Conservation (phyloP, 2,797 vertebrate genomes). For the Pipistrellus kuhlii region DNA sequence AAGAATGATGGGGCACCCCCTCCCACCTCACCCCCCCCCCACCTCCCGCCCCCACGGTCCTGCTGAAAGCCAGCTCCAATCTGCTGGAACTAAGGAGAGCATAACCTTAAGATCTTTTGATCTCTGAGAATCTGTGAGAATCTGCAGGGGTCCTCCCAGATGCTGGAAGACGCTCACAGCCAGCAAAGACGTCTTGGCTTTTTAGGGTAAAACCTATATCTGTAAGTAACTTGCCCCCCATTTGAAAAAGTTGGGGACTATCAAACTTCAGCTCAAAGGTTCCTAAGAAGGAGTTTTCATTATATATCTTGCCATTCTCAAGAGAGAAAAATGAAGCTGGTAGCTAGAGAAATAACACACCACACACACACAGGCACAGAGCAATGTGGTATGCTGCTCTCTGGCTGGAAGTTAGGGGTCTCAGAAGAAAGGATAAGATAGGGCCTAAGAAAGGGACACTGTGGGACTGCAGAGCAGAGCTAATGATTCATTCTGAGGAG, state of each 20-base stretch:
- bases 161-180: not conserved
- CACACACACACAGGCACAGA: not conserved
- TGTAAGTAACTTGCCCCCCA: not conserved
- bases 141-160: not conserved
- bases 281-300: not conserved
- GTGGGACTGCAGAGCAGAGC: not conserved
- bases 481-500: not conserved
- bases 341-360: not conserved
- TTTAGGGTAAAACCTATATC: not conserved
- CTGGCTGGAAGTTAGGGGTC: not conserved
- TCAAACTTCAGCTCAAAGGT: not conserved
- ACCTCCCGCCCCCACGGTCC: not conserved
- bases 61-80: not conserved
- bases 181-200: not conserved
- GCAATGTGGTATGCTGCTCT: not conserved
- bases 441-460: not conserved
- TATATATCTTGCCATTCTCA: not conserved
- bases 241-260: not conserved
- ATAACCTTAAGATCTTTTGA: not conserved
- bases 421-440: not conserved
- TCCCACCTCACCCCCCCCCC: too few species aligned
- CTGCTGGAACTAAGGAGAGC: not conserved
- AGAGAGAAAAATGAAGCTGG: not conserved
- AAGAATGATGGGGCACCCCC: not conserved
- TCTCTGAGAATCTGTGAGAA: conserved; percentile 9